Evolutionary conservation across 2,888 invertebrate species (phyloP), one percentile per base, ranked within the genome.

Genomic region (Polydrusus pterygomalis): DNA sequence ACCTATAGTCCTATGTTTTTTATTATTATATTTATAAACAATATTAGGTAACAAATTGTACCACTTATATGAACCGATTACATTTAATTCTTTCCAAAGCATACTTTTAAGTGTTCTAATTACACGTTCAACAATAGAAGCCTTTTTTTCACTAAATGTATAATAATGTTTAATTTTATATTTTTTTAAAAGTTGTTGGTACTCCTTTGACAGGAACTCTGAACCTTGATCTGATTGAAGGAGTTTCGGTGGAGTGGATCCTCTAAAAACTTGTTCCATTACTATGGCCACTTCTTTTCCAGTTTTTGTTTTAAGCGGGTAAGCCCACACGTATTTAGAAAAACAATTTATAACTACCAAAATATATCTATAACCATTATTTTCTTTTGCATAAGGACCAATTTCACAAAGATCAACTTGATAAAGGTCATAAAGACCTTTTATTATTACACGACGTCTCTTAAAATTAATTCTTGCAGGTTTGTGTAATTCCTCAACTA

Each of bases 351-450:
- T 86, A 17, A 85, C 80, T 10, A 83, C 82, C 54, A 86, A 74
- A 47, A 86, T 72, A 74, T 82, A 85, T 74, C 81, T 82, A 72
- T 78, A 83, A 8, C 81, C 82, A 51, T 82, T 83, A 75, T 85
- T 86, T 43, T 77, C 64, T 40, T 75, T 76, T 20, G 84, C 63
- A 83, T 82, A 84, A 3, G 78, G 71, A 34, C 72, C 74, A 83
- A 86, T 84, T 72, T 84, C 84, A 25, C 84, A 86, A 11, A 87
- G 81, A 83, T 88, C 87, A 30, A 84, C 84, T 82, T 87, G 87
- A 85, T 84, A 86, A 34, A 85, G 77, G 73, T 88, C 86, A 81
- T 86, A 82, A 8, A 87, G 79, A 62, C 83, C 85, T 78, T 85
- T 85, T 38, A 85, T 81, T 18, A 86, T 80, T 18, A 85, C 84